A percentile compares a stretch with the other conserved stretches of the same genome.
These are phyloP conservation scores for Rhabdophis nuchalis DNA, from an alignment of 2,797 vertebrate genomes.

Conservation along the genomic window DNA sequence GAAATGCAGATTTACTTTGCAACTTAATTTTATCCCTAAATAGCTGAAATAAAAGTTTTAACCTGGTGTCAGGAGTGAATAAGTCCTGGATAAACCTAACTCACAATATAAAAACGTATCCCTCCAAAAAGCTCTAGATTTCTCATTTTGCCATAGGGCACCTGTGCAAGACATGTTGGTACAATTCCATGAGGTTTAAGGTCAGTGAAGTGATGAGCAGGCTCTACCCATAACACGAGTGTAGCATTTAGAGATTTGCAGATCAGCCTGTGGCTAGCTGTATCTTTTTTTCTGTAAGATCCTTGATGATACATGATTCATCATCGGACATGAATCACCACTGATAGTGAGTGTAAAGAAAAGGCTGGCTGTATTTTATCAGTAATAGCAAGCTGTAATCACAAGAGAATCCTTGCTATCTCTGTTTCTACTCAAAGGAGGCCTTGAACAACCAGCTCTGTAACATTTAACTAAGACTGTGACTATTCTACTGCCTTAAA, in stretches of 20 bases:
- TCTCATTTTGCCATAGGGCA: not conserved
- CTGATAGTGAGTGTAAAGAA: not conserved
- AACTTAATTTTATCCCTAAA: not conserved
- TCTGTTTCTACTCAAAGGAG: slow-evolving; percentile 23
- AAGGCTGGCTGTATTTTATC: not conserved
- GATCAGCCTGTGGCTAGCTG: not conserved
- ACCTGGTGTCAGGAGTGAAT: not conserved
- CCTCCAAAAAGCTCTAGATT: slow-evolving; percentile 18
- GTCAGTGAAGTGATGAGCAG: slow-evolving; percentile 14
- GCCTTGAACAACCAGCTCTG: not conserved
- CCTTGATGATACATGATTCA: slow-evolving; percentile 28
- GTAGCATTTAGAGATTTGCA: slow-evolving; percentile 40
- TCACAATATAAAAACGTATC: not conserved
- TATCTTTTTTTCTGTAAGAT: not conserved
- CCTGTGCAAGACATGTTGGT: slow-evolving; percentile 14
- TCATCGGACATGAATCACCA: slow-evolving; percentile 18
- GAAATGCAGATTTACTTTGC: not conserved
- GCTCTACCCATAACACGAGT: slow-evolving; percentile 24
- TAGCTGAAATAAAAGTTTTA: not conserved
- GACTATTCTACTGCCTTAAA: not conserved
- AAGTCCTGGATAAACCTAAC: not conserved
- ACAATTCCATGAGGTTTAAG: not conserved
- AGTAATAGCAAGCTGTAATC: slow-evolving; percentile 17
- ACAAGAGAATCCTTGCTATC: slow-evolving; percentile 9
- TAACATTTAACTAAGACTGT: not conserved